Conservation (phyloP, 2,113 vertebrate genomes). For the Synodontis membranacea region DNA sequence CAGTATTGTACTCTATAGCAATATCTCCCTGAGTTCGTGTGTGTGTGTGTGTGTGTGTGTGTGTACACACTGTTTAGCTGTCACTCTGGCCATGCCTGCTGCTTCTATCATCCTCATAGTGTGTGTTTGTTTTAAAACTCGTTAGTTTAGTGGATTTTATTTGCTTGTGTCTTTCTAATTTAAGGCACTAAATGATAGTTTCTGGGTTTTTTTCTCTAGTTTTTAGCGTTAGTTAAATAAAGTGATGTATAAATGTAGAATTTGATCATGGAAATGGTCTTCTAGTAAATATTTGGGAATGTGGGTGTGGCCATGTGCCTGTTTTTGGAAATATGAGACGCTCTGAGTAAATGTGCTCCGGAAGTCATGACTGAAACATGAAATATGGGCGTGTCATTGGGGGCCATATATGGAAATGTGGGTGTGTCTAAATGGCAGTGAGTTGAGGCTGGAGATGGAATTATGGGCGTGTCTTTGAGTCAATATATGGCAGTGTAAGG, state of each 20-base stretch:
- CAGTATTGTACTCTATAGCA: constrained; percentile 39
- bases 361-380: neutral
- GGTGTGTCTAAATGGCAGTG: neutral
- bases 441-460: neutral
- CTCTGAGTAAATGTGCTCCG: neutral
- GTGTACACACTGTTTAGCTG: constrained; percentile 12
- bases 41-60: neutral
- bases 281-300: neutral
- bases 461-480: neutral
- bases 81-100: constrained; percentile 12
- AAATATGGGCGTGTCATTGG: neutral
- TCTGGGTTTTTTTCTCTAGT: neutral
- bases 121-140: neutral
- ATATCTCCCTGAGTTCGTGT: neutral
- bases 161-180: neutral
- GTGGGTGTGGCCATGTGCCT: neutral
- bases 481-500: neutral
- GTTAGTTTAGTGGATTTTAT: constrained; percentile 24
- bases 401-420: neutral
- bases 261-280: neutral
- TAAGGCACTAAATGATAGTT: neutral
- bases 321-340: neutral
- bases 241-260: neutral
- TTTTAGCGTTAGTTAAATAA: neutral
- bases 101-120: neutral